A percentile compares a stretch with the other conserved stretches of the same genome.
phyloP scores from a whole-genome alignment of 2,797 vertebrate genomes.

The Melanotaenia nigrans region DNA sequence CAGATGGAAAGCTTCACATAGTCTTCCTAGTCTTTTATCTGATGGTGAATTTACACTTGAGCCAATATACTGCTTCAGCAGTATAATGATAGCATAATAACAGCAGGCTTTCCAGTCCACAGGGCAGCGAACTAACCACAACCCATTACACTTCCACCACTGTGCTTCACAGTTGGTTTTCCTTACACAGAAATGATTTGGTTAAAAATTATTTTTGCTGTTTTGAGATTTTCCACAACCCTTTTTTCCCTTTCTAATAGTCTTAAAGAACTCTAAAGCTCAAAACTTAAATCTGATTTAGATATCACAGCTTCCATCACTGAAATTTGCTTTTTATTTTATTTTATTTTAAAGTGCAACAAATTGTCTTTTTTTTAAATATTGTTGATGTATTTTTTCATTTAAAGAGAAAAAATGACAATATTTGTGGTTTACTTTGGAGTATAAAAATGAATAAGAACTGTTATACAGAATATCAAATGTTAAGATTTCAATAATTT shows the following conservation, averaged over 20 bases:
- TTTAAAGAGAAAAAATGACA: not conserved
- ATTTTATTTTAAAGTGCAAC: not conserved
- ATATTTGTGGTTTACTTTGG: not conserved
- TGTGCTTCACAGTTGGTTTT: not conserved
- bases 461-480: not conserved
- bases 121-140: not conserved
- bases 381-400: not conserved
- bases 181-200: not conserved
- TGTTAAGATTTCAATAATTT: not conserved
- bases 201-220: not conserved
- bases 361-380: not conserved
- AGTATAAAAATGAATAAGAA: not conserved
- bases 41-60: not conserved
- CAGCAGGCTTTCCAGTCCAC: not conserved
- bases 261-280: not conserved
- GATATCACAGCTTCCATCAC: not conserved
- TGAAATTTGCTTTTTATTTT: not conserved
- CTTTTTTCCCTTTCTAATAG: not conserved
- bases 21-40: not conserved
- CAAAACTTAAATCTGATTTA: not conserved
- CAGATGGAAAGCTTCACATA: not conserved
- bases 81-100: not conserved
- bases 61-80: not conserved
- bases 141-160: not conserved
- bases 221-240: not conserved